Evolutionary conservation across 53 echinoderm and acorn worm species (phyloP).

Genomic region (Actinopyga echinites): DNA sequence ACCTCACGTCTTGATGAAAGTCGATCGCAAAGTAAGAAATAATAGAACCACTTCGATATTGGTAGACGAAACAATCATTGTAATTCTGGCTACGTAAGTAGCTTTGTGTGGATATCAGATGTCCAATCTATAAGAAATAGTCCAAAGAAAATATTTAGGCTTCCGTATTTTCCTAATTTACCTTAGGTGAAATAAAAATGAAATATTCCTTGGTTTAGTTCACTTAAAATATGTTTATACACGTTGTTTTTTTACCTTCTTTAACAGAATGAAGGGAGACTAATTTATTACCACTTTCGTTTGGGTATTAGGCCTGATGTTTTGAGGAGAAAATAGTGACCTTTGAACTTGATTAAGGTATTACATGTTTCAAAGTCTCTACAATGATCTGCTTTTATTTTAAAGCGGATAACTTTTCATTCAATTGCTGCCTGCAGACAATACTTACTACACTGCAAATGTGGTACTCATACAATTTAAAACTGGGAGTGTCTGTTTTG

Average conservation of each 20-base stretch:
- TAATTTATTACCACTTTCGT: no score
- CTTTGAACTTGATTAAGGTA: no score
- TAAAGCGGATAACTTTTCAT: background rate
- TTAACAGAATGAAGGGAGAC: no score
- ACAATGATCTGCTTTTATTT: no score
- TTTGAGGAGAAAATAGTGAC: no score
- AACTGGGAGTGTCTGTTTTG: background rate
- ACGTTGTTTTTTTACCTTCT: no score
- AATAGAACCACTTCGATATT: slow-evolving; percentile 9
- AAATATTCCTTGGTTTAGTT: no score
- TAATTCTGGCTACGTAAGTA: background rate
- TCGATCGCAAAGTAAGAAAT: slow-evolving; percentile 30
- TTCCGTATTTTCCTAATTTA: background rate
- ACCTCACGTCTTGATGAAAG: background rate
- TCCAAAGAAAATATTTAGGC: background rate
- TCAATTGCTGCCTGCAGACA: background rate
- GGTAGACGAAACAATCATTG: slow-evolving; percentile 8
- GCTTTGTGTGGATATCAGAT: background rate
- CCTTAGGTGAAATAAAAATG: no score
- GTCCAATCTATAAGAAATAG: background rate
- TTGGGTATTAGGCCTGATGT: no score
- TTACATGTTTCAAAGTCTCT: no score
- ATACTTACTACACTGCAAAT: slow-evolving; percentile 10
- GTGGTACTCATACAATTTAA: slow-evolving; percentile 9
- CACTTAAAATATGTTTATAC: no score